Base-by-base conservation (phyloP, 1,140 invertebrate species). In the Drosophila dunni region DNA sequence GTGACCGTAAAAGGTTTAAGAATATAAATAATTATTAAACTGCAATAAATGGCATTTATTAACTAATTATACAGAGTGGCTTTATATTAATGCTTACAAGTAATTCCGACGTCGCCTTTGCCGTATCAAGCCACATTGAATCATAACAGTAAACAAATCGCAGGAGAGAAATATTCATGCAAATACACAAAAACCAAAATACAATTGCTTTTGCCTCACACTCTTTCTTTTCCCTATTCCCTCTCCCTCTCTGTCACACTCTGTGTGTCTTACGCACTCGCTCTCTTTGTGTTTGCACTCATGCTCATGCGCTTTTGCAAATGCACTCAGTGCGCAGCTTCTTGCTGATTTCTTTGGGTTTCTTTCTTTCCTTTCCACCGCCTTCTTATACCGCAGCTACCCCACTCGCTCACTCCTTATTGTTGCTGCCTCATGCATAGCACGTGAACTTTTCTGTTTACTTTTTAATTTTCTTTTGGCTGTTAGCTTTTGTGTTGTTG, bases 361-460 rank as follows among this genome's bases (percentile, higher is more conserved):
- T 38, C 40, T n/a, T n/a, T n/a, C n/a, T n/a, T n/a, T n/a, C n/a
- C n/a, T n/a, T 45, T 45, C n/a, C 46, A n/a, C 45, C 24, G 1
- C 10, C 13, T 10, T 10, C 38, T 36, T n/a, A 24, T 44, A 40
- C 36, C 46, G 1, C 17, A 38, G 7, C 11, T 40, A 36, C 1
- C 13, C 50, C 0, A 29, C 24, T 29, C 24, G 24, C 24, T 36
- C n/a, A 36, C 29, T 17, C 36, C 20, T 58, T 46, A 36, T 34
- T 11, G 17, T 54, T 36, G 42, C 40, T 77, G 57, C 50, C 61
- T 64, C 66, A 75, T 81, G 81, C 81, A 40, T 42, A 86, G 76
- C 82, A 86, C 82, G 82, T 86, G 82, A 86, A 88, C 81, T 88
- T 86, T 86, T 86, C 83, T 86, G 83, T 86, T 86, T 86, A 86